A percentile compares a stretch with the other conserved stretches of the same genome.
Conservation (phyloP, 64 coral and sea anemone genomes). For the Pachyseris speciosa region DNA sequence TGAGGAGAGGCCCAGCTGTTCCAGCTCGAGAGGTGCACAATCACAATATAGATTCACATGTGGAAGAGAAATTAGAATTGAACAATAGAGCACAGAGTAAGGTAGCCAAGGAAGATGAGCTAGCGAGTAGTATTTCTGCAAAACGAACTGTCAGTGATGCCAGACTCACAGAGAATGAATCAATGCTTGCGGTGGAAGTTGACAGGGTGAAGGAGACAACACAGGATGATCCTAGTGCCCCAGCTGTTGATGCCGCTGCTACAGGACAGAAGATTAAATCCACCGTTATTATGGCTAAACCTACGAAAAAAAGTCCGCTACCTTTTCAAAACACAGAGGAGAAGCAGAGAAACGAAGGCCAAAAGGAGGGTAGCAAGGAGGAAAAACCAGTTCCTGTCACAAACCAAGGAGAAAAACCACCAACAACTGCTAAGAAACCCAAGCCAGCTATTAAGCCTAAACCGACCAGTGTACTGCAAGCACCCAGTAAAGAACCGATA, state of each 20-base stretch:
- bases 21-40: not conserved
- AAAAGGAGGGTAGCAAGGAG: not conserved
- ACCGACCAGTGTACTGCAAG: slow-evolving; percentile 1
- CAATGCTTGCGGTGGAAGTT: not conserved
- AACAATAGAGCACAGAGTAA: not conserved
- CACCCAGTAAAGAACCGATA: not conserved
- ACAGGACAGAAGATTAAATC: slow-evolving; percentile 1
- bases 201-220: not conserved
- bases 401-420: slow-evolving; percentile 6
- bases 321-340: not conserved
- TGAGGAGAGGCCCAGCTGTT: not conserved
- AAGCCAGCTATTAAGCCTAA: slow-evolving; percentile 51
- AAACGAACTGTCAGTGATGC: not conserved
- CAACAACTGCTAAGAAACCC: slow-evolving; percentile 50
- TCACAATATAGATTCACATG: not conserved
- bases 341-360: not conserved
- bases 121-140: not conserved
- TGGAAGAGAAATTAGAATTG: not conserved
- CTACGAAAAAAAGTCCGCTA: not conserved
- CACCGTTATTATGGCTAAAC: not conserved
- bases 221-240: not conserved
- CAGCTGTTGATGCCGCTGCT: not conserved
- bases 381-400: not conserved
- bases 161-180: not conserved
- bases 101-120: not conserved